Evolutionary conservation across 2,113 vertebrate genomes (phyloP).

Genomic region (Indicator indicator): DNA sequence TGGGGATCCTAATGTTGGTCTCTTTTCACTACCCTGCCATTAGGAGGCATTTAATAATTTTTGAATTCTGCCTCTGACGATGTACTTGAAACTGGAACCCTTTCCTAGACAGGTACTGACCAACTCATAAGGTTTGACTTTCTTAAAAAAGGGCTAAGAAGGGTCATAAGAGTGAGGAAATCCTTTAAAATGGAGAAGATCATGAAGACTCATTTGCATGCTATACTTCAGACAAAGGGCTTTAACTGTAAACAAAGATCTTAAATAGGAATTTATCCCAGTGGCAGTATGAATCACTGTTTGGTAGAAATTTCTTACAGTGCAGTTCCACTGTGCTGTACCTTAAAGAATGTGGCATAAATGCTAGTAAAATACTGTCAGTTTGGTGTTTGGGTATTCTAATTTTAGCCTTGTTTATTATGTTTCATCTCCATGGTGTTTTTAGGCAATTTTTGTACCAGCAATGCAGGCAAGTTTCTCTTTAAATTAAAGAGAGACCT

Average conservation of each 20-base stretch:
- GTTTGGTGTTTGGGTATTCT: slow-evolving; percentile 31
- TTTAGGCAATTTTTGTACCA: slow-evolving; percentile 36
- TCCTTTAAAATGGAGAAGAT: not conserved
- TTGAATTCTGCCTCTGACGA: not conserved
- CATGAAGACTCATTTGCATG: not conserved
- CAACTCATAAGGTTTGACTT: not conserved
- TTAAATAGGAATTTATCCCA: slow-evolving; percentile 8
- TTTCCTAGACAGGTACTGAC: not conserved
- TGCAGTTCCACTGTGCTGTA: slow-evolving; percentile 10
- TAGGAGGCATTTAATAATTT: not conserved
- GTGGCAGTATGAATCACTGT: slow-evolving; percentile 12
- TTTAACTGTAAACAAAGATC: not conserved
- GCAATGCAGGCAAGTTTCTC: slow-evolving; percentile 12
- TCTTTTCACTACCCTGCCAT: not conserved
- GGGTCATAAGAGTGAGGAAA: not conserved
- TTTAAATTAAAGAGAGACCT: not conserved
- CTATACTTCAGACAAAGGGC: not conserved
- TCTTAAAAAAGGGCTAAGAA: not conserved
- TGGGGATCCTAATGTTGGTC: not conserved
- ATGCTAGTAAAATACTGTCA: slow-evolving; percentile 48
- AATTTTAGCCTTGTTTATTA: slow-evolving; percentile 62
- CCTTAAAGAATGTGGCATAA: slow-evolving; percentile 33
- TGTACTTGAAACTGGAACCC: not conserved
- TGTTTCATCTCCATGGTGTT: slow-evolving; percentile 49
- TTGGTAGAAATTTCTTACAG: slow-evolving; percentile 22